phyloP scores from a whole-genome alignment of 2,888 invertebrate genomes.

The Ypsolopha scabrella region DNA sequence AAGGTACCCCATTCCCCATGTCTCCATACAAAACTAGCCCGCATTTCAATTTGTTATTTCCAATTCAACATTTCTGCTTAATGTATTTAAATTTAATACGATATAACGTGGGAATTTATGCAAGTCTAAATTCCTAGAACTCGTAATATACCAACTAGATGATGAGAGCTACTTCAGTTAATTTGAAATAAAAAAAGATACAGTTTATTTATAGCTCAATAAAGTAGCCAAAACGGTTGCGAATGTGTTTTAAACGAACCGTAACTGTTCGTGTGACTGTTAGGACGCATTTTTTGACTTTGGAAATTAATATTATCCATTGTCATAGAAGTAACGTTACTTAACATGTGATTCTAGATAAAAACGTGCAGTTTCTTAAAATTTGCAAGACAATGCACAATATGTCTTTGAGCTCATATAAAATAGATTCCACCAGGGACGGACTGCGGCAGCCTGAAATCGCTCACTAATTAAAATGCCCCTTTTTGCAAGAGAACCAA shows the following conservation, averaged over 20 bases:
- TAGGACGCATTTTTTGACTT: background rate
- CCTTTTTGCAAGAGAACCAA: too few relatives aligned
- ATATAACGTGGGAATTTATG: constrained; percentile 21
- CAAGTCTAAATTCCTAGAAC: constrained; percentile 13
- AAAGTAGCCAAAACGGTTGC: constrained; percentile 4
- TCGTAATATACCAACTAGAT: background rate
- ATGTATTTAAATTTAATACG: constrained; percentile 23
- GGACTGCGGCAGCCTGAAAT: too few relatives aligned
- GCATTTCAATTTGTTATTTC: constrained; percentile 4
- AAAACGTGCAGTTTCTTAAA: background rate
- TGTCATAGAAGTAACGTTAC: constrained; percentile 3
- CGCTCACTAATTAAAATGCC: too few relatives aligned
- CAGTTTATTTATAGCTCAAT: constrained; percentile 9
- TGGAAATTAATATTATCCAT: background rate
- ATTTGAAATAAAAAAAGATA: constrained; percentile 1
- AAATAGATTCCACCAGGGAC: too few relatives aligned
- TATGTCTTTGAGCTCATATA: too few relatives aligned
- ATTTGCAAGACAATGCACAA: too few relatives aligned
- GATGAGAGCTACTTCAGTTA: background rate
- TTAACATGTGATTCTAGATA: background rate
- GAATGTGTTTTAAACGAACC: background rate
- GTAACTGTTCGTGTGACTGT: background rate
- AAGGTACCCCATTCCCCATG: background rate
- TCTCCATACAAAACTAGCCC: background rate
- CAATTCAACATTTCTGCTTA: constrained; percentile 7